Percentiles rank a stretch among this genome's conserved stretches.
These are phyloP conservation scores for Trachelus troglodyta DNA, from an alignment of 2,888 invertebrate genomes.

Conservation along the genomic window DNA sequence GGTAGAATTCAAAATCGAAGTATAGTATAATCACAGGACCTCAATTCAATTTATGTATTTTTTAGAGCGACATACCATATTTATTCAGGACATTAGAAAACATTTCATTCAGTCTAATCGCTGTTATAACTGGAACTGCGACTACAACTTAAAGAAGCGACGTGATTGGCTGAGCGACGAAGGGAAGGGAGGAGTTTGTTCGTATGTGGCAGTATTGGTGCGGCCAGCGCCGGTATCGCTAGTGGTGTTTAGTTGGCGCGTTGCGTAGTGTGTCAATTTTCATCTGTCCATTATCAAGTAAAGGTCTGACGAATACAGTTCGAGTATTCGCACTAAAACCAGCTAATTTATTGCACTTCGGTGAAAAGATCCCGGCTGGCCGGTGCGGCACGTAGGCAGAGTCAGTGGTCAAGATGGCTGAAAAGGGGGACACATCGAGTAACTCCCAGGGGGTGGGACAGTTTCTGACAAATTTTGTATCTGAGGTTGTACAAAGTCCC, in stretches of 20 bases:
- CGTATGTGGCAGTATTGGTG: slow-evolving; percentile 17
- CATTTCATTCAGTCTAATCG: not conserved
- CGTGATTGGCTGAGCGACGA: not conserved
- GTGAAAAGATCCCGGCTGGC: not conserved
- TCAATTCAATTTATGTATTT: not conserved
- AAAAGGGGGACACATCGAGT: slow-evolving; percentile 52
- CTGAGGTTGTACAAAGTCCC: slow-evolving; percentile 77
- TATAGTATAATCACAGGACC: not conserved
- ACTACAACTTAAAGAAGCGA: not conserved
- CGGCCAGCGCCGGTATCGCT: slow-evolving; percentile 27
- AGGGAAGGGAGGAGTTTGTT: not conserved
- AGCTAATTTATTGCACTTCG: not conserved
- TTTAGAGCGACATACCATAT: not conserved
- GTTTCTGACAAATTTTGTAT: slow-evolving; percentile 64
- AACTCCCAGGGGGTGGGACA: slow-evolving; percentile 38
- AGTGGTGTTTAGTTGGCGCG: not conserved
- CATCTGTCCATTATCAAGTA: not conserved
- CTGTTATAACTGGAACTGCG: not conserved
- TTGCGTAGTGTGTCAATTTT: not conserved
- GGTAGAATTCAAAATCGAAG: not conserved
- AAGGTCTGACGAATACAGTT: not conserved
- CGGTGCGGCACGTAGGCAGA: not conserved
- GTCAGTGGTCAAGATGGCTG: slow-evolving; percentile 58
- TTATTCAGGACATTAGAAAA: not conserved
- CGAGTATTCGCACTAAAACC: not conserved